A percentile compares a stretch with the other conserved stretches of the same genome.
Evolutionary conservation across 2,888 invertebrate genomes (phyloP).

Genomic region (Ryuthela nishihirai): DNA sequence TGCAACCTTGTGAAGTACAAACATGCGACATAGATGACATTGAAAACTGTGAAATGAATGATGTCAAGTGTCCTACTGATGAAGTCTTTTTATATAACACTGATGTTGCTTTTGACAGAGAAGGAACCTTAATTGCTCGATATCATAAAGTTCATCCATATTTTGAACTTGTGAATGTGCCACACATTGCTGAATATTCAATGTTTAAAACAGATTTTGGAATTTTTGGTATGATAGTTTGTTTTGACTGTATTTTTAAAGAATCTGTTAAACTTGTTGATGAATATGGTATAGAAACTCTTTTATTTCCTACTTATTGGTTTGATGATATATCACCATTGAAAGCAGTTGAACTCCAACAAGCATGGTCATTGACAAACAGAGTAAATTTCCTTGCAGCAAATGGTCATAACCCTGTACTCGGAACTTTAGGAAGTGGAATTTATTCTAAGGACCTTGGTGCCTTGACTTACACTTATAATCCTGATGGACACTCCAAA

Average conservation of each 20-base stretch:
- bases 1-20: slow-evolving; percentile 55
- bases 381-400: slow-evolving; percentile 67
- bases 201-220: slow-evolving; percentile 71
- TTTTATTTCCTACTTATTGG: slow-evolving; percentile 73
- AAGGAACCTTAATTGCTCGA: slow-evolving; percentile 66
- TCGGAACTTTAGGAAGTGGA: slow-evolving; percentile 69
- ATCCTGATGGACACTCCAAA: slow-evolving; percentile 44
- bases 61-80: slow-evolving; percentile 43
- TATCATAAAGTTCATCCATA: slow-evolving; percentile 57
- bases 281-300: slow-evolving; percentile 58
- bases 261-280: slow-evolving; percentile 61
- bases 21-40: slow-evolving; percentile 7
- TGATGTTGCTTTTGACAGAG: slow-evolving; percentile 70
- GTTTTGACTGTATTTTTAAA: slow-evolving; percentile 77
- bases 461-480: slow-evolving; percentile 45
- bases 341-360: slow-evolving; percentile 61
- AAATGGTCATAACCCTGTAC: slow-evolving; percentile 62
- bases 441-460: slow-evolving; percentile 63
- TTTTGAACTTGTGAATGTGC: slow-evolving; percentile 54
- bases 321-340: slow-evolving; percentile 72
- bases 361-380: slow-evolving; percentile 64
- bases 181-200: slow-evolving; percentile 56
- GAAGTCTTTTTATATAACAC: slow-evolving; percentile 62
- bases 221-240: slow-evolving; percentile 72
- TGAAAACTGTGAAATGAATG: not conserved